A percentile compares a stretch with the other conserved stretches of the same genome.
Evolutionary conservation across 2,888 invertebrate genomes (phyloP).

Genomic region (Lottia gigantea): DNA sequence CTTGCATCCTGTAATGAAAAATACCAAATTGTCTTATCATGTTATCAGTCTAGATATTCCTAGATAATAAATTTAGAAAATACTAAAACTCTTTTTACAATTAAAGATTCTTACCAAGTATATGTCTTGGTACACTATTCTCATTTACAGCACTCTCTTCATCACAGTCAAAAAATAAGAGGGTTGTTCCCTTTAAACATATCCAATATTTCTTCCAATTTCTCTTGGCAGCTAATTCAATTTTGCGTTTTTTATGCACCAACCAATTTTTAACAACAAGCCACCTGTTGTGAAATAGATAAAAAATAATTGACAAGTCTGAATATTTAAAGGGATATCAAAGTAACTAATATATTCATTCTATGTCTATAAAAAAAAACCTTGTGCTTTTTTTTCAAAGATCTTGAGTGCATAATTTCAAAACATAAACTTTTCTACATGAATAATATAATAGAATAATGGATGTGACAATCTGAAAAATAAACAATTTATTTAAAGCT

Average conservation of each 20-base stretch:
- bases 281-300: constrained; percentile 76
- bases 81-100: too few relatives aligned
- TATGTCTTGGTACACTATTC: constrained; percentile 60
- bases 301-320: neutral
- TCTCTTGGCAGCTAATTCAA: constrained; percentile 92
- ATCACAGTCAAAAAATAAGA: constrained; percentile 82
- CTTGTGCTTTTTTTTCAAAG: neutral
- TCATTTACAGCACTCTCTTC: constrained; percentile 56
- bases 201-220: constrained; percentile 99
- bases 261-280: constrained; percentile 98
- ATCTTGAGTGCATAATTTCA: neutral
- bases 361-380: too few relatives aligned
- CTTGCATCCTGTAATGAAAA: too few relatives aligned
- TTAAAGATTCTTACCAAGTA: constrained; percentile 52
- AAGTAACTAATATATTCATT: too few relatives aligned
- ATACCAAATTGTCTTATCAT: too few relatives aligned
- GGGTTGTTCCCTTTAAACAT: constrained; percentile 94
- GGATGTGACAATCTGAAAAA: too few relatives aligned
- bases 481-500: too few relatives aligned
- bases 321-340: neutral
- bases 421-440: neutral
- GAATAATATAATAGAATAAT: too few relatives aligned
- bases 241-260: constrained; percentile 94
- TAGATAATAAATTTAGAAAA: too few relatives aligned
- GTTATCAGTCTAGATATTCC: too few relatives aligned